Base-by-base conservation (phyloP, 2,888 invertebrate species). In the Hedya salicella region DNA sequence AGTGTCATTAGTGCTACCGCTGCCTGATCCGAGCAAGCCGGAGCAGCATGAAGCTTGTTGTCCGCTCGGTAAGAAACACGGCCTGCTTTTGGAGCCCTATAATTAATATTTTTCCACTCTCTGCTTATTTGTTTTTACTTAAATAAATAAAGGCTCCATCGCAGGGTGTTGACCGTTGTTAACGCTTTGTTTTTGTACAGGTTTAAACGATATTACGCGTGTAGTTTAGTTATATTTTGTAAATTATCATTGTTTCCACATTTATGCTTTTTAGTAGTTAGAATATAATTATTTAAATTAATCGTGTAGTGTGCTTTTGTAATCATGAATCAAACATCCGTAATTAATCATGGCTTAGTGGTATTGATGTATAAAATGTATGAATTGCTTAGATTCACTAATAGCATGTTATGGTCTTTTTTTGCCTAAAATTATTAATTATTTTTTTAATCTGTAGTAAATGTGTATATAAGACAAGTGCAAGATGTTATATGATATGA, bases 31-130 rank as follows among this genome's bases (percentile, higher is more conserved):
- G 87, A 94, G 95, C 91, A 96, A 96, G 93, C 96, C 96, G 86
- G 96, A 96, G 93, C 96, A 97, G 95, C 97, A 97, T 94, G 97
- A 97, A 93, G 96, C 96, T 93, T 96, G 96, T 95, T 97, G 97
- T 93, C 96, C 96, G 88, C 94, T 96, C 92, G 95, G 95, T 95
- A 95, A 95, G 95, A 89, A 80, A 74, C 69, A 68, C 69, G 70
- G 68, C 71, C 78, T 78, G 75, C 69, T 75, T 71, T 71, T 64
- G 74, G 76, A 74, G 71, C 70, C 71, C 56, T 57, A 52, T 70
- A 69, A 64, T 70, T 25, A 52, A 48, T 25, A 59, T 63, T 73
- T 65, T 68, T n/a, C n/a, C 66, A 67, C 70, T 56, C 65, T 65
- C 72, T 73, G 72, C 71, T 69, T 69, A 68, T 66, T 69, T 70